Percentiles rank a stretch among this genome's conserved stretches.
Conservation (phyloP, 2,888 invertebrate genomes). For the Dicycla oo region DNA sequence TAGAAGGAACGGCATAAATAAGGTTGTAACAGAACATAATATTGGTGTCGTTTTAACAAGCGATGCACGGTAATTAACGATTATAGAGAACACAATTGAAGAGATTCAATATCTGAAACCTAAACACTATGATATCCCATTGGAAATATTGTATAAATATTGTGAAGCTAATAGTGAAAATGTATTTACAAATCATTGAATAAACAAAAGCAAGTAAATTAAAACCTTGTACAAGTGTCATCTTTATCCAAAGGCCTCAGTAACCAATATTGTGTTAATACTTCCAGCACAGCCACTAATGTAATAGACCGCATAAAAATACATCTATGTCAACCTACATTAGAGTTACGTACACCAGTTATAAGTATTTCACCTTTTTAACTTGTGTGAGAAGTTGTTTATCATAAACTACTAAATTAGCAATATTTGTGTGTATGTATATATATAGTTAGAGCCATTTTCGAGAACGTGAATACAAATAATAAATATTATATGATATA, state of each 20-base stretch:
- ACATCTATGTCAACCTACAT: not conserved
- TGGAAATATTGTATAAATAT: conserved; percentile 4
- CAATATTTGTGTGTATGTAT: too few relatives aligned
- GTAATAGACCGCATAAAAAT: not conserved
- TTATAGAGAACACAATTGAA: not conserved
- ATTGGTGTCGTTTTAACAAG: conserved; percentile 67
- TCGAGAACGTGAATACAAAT: too few relatives aligned
- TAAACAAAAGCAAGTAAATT: not conserved
- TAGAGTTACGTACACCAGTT: not conserved
- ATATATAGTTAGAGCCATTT: too few relatives aligned
- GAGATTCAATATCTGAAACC: not conserved
- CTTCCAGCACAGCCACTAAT: not conserved
- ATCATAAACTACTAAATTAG: too few relatives aligned
- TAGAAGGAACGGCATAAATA: conserved; percentile 47
- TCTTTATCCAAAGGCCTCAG: not conserved
- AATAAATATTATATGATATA: too few relatives aligned
- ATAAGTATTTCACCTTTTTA: not conserved
- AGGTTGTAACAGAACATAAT: conserved; percentile 69
- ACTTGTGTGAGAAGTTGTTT: not conserved
- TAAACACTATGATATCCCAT: not conserved
- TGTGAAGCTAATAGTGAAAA: not conserved
- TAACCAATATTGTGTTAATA: not conserved
- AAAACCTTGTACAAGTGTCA: not conserved
- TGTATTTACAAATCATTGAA: not conserved
- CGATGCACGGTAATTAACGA: conserved; percentile 63